These are phyloP conservation scores for Dromiciops gliroides DNA, from an alignment of 2,113 vertebrate species.

Conservation along the genomic window DNA sequence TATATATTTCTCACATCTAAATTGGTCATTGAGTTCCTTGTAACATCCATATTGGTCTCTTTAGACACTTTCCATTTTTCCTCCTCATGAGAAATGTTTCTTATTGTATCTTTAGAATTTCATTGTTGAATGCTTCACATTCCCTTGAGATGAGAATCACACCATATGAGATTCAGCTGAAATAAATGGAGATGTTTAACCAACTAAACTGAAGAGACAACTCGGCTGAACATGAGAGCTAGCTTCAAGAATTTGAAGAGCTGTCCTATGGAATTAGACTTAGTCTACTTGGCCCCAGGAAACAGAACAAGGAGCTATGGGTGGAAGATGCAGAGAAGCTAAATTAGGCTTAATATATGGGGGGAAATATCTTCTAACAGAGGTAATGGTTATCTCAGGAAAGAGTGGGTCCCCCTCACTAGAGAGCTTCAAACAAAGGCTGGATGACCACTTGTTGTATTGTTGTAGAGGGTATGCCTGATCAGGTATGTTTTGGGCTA, in stretches of 20 bases:
- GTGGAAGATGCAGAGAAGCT: background rate
- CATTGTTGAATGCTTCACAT: background rate
- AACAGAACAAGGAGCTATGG: background rate
- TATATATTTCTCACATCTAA: background rate
- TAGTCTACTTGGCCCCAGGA: background rate
- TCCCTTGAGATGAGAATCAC: background rate
- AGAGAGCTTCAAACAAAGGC: background rate
- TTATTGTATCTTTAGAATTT: background rate
- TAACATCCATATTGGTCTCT: background rate
- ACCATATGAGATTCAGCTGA: background rate
- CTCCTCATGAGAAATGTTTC: background rate
- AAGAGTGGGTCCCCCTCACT: background rate
- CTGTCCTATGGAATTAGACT: background rate
- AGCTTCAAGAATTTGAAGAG: background rate
- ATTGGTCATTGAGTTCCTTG: background rate
- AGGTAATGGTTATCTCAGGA: background rate
- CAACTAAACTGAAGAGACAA: background rate
- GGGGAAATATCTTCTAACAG: background rate
- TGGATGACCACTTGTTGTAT: background rate
- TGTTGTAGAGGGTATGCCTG: background rate
- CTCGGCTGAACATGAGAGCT: background rate
- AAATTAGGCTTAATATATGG: background rate
- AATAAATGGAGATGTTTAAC: background rate
- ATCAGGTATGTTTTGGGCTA: background rate
- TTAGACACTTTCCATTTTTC: background rate